Conservation (phyloP, 64 coral and sea anemone species). For the Pocillopora damicornis region DNA sequence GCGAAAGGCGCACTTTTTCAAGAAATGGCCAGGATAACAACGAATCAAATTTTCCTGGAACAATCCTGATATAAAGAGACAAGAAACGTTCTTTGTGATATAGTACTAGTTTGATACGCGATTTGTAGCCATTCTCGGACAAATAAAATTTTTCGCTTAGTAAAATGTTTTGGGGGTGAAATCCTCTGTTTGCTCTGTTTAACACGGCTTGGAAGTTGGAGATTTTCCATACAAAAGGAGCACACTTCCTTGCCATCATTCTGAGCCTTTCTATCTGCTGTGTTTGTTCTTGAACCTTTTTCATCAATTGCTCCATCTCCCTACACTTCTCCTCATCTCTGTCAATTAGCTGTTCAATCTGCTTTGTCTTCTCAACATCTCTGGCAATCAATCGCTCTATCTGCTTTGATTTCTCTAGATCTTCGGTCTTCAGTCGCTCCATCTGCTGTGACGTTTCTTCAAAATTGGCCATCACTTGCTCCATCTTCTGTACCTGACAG, state of each 20-base stretch:
- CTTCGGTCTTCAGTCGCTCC: not conserved
- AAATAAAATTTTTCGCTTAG: slow-evolving; percentile 27
- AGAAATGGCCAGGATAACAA: slow-evolving; percentile 36
- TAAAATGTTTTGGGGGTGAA: not conserved
- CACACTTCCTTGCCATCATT: not conserved
- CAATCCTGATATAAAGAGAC: slow-evolving; percentile 1
- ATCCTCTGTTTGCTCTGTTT: not conserved
- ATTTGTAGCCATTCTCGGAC: slow-evolving; percentile 22
- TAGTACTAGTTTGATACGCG: slow-evolving; percentile 5
- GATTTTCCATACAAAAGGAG: slow-evolving; percentile 28
- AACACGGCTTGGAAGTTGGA: slow-evolving; percentile 12
- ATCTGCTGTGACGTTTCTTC: not conserved
- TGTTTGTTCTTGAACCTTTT: not conserved
- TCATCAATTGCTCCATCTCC: not conserved
- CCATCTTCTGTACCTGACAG: not conserved
- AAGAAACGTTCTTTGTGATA: not conserved
- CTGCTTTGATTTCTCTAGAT: too few species aligned
- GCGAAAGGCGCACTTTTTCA: not conserved
- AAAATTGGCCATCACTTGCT: not conserved
- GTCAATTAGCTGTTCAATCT: too few species aligned
- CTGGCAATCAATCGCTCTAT: too few species aligned
- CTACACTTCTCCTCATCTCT: too few species aligned
- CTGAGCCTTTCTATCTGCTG: not conserved
- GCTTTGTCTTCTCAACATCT: too few species aligned
- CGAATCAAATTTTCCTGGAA: slow-evolving; percentile 44